A percentile compares a stretch with the other conserved stretches of the same genome.
These are phyloP conservation scores for Odontamblyopus rebecca DNA, from an alignment of 2,797 vertebrate species.

Conservation along the genomic window DNA sequence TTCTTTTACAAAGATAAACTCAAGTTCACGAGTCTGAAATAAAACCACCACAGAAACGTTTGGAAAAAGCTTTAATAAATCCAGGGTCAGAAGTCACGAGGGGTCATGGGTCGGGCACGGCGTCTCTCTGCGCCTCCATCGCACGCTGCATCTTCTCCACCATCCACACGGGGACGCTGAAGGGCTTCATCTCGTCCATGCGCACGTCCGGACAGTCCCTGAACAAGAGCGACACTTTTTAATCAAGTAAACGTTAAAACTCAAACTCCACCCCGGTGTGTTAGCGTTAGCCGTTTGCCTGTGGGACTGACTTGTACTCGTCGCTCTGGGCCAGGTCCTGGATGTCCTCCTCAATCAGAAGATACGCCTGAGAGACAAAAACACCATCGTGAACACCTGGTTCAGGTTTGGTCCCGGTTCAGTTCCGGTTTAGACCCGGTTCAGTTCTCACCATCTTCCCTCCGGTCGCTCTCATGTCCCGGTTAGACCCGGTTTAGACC, in stretches of 20 bases:
- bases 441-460: slow-evolving; percentile 90
- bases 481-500: no score
- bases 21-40: no score
- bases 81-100: background rate
- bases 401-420: no score
- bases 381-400: background rate
- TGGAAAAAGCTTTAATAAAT: no score
- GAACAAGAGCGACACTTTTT: background rate
- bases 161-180: slow-evolving; percentile 89
- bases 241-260: no score
- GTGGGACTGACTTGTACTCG: slow-evolving; percentile 87
- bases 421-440: no score
- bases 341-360: slow-evolving; percentile 94
- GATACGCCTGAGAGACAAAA: slow-evolving; percentile 83
- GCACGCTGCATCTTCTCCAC: slow-evolving; percentile 92
- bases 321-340: slow-evolving; percentile 88
- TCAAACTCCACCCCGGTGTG: background rate
- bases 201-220: slow-evolving; percentile 88
- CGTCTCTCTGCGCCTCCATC: slow-evolving; percentile 87
- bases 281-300: no score
- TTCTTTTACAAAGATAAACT: no score
- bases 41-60: no score
- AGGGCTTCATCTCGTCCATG: slow-evolving; percentile 92
- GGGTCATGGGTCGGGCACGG: background rate
- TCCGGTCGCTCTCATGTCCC: slow-evolving; percentile 96